Evolutionary conservation across 2,797 vertebrate genomes (phyloP), one percentile per base, ranked within the genome.

Genomic region (Malurus leucopterus): DNA sequence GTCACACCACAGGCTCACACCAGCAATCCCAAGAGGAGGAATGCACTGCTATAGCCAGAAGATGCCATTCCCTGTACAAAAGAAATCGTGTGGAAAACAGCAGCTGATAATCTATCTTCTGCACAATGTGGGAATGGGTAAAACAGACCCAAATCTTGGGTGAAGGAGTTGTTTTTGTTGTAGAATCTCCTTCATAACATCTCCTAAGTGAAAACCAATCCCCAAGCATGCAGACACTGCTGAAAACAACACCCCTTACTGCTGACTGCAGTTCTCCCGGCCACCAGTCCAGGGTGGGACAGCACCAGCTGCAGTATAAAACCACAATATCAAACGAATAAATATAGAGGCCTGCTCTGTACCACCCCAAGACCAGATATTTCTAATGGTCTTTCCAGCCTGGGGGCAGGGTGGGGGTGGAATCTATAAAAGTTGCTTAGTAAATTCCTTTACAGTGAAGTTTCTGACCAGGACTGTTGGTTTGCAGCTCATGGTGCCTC

Each of bases 131-230:
- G 36, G 67, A 92, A 95, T 94, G 91, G 46, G 57, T 78, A 93
- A 89, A 95, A 92, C 94, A 95, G 76, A 86, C 21, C 34, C 26
- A 22, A 13, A 1, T 0, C 47, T 59, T 51, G 47, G 70, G 85
- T 67, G 74, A 79, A 71, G 34, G 51, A 86, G 32, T 72, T 92
- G 88, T 94, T 95, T 92, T 92, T 63, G 67, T 65, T 84, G 79
- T 72, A 89, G 41, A 88, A 50, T 43, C 59, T 83, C 55, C 81
- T 82, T 87, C 40, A 17, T 61, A 90, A 71, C 4, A 2, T 51
- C 51, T 83, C 44, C 21, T 6, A 49, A 75, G 71, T 88, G 87
- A 89, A 95, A 94, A 74, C 54, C 44, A 72, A 92, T 26, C 59
- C 93, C 51, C 51, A 89, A 64, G 79, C 85, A 89, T 2, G 44